Conservation (phyloP, 2,888 invertebrate genomes). For the Trichogramma dendrolimi region DNA sequence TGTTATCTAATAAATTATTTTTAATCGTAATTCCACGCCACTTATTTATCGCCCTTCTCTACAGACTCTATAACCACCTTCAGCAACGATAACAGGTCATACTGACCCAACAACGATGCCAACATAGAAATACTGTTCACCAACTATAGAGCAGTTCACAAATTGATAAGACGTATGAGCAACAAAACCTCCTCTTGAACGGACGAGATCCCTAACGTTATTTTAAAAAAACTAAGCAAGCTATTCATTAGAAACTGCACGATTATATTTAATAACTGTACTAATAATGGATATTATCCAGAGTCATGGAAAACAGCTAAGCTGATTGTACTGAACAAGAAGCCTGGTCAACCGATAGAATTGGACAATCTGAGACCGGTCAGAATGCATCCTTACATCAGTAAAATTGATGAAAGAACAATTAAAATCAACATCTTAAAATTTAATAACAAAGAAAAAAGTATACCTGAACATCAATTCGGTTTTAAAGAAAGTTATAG, state of each 20-base stretch:
- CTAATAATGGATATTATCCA: slow-evolving; percentile 37
- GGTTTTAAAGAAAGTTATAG: slow-evolving; percentile 27
- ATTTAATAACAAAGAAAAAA: slow-evolving; percentile 12
- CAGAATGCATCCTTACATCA: slow-evolving; percentile 32
- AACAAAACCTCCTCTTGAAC: slow-evolving; percentile 28
- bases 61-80: too few relatives aligned
- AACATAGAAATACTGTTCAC: too few relatives aligned
- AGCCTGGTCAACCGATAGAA: slow-evolving; percentile 4
- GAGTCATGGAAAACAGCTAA: slow-evolving; percentile 31
- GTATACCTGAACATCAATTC: slow-evolving; percentile 30
- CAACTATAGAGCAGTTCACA: too few relatives aligned
- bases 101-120: too few relatives aligned
- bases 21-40: too few relatives aligned
- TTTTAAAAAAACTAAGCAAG: too few relatives aligned
- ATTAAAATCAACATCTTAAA: slow-evolving; percentile 17
- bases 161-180: slow-evolving; percentile 14
- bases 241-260: slow-evolving; percentile 2
- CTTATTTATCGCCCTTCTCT: too few relatives aligned
- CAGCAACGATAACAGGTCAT: too few relatives aligned
- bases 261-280: slow-evolving; percentile 28
- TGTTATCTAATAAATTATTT: too few relatives aligned
- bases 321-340: slow-evolving; percentile 28
- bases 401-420: slow-evolving; percentile 32
- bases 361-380: slow-evolving; percentile 32
- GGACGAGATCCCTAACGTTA: slow-evolving; percentile 25